These are phyloP conservation scores for Trissolcus basalis DNA, from an alignment of 1,140 invertebrate genomes.

Conservation along the genomic window DNA sequence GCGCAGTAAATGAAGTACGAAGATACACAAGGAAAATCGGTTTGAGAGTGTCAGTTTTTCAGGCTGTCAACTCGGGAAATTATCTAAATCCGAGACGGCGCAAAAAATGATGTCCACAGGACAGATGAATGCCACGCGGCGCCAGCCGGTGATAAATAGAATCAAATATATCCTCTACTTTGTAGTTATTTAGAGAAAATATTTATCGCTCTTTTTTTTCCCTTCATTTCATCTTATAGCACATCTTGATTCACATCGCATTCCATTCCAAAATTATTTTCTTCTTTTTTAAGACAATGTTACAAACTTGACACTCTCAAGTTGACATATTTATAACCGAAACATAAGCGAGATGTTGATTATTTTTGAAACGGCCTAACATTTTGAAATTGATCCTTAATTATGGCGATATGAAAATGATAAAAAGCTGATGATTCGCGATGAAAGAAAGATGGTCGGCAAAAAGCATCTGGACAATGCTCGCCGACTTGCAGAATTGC, in stretches of 20 bases:
- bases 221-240: too few relatives aligned
- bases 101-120: constrained; percentile 23
- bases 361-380: too few relatives aligned
- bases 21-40: constrained; percentile 4
- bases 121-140: constrained; percentile 45
- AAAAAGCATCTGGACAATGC: constrained; percentile 7
- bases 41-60: constrained; percentile 4
- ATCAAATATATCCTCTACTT: constrained; percentile 53
- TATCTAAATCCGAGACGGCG: constrained; percentile 1
- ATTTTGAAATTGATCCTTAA: too few relatives aligned
- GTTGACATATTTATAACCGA: too few relatives aligned
- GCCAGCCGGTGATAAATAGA: constrained; percentile 67
- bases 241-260: too few relatives aligned
- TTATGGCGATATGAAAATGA: too few relatives aligned
- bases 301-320: too few relatives aligned
- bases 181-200: constrained; percentile 1
- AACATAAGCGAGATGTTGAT: too few relatives aligned
- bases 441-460: not conserved
- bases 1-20: not conserved
- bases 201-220: constrained; percentile 1
- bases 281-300: too few relatives aligned
- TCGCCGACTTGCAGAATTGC: constrained; percentile 1
- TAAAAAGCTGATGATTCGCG: too few relatives aligned
- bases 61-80: constrained; percentile 12
- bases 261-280: too few relatives aligned